Evolutionary conservation across 2,888 invertebrate species (phyloP), one percentile per base, ranked within the genome.

Genomic region (Dryadula phaetusa): DNA sequence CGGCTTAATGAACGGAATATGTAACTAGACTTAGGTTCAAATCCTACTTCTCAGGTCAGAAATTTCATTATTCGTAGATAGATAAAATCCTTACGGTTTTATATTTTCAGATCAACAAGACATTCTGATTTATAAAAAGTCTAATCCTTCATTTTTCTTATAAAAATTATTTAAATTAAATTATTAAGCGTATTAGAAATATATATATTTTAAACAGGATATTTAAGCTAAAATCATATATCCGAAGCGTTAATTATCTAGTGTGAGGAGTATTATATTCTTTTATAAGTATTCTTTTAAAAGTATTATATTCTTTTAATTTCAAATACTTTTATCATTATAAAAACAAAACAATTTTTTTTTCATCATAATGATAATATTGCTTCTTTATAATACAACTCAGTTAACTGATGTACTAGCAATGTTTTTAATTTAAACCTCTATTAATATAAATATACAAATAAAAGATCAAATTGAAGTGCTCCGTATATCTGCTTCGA

Each of bases 381-480:
- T n/a, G 8, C 12, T 49, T 12, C 7, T 14, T 8, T 8, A 25
- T 25, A 49, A 49, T 25, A 2, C n/a, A 49, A 1, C 3, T 25
- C 1, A 25, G 8, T 14, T 0, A 10, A n/a, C n/a, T n/a, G 22
- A 8, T 22, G 20, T n/a, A 53, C 34, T n/a, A 37, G 8, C n/a
- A 20, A n/a, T 14, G 14, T 7, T 54, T 20, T 20, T 14, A 32
- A 54, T 20, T 20, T 14, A 32, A 54, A 0, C 14, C 8, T 37
- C n/a, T n/a, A 8, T 37, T 54, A 18, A 20, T 20, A 20, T 56
- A 20, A n/a, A n/a, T 56, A 22, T 37, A 37, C 37, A 10, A 56
- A 56, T 22, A 37, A 56, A 56, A 20, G 20, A 56, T 56, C 37
- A 56, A 56, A 56, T 56, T 56, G 22, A 56, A 56, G 37, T n/a